phyloP scores from a whole-genome alignment of 1,140 invertebrate genomes.

The Papilio dardanus region DNA sequence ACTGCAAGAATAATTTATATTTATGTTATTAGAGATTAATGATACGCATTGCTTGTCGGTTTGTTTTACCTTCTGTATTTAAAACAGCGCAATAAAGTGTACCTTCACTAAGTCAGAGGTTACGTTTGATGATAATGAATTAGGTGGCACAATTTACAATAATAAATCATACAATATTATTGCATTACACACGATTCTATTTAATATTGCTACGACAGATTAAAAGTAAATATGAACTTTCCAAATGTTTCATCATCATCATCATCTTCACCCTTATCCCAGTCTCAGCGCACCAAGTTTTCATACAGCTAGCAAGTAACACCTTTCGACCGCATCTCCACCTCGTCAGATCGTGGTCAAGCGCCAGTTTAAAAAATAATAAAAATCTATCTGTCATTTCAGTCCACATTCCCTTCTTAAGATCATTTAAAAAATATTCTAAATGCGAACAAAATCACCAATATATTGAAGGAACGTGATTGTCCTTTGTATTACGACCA shows the following conservation, averaged over 20 bases:
- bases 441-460: background rate
- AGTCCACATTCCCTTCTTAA: too few species aligned
- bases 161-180: constrained; percentile 9
- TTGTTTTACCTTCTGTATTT: constrained; percentile 34
- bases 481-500: background rate
- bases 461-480: background rate
- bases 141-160: constrained; percentile 1
- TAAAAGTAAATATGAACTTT: background rate
- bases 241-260: too few species aligned
- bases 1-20: constrained; percentile 20
- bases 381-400: too few species aligned
- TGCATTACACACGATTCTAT: background rate
- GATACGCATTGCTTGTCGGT: constrained; percentile 16
- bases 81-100: constrained; percentile 30
- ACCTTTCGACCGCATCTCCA: too few species aligned
- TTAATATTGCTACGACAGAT: background rate
- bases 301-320: too few species aligned
- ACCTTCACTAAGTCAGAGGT: constrained; percentile 35
- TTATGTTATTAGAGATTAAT: constrained; percentile 21
- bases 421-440: too few species aligned
- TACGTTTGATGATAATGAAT: constrained; percentile 27
- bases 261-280: too few species aligned
- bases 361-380: too few species aligned
- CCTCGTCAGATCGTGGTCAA: too few species aligned
- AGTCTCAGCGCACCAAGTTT: too few species aligned